Percentiles rank a stretch among this genome's conserved stretches.
These are phyloP conservation scores for Vulpes ferrilata DNA, from an alignment of 2,113 vertebrate genomes.

Conservation along the genomic window DNA sequence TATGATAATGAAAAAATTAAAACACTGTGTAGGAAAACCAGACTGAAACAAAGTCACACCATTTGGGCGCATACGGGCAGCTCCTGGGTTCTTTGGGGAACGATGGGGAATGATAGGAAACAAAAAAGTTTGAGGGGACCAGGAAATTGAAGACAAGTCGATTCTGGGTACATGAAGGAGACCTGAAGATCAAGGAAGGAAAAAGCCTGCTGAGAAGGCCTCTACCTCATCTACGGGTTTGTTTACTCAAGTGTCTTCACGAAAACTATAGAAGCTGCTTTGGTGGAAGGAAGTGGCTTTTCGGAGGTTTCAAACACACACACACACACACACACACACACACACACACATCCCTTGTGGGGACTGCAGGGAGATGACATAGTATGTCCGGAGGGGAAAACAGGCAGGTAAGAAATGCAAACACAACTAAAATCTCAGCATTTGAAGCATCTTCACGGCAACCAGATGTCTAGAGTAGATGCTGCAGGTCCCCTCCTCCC, in stretches of 20 bases:
- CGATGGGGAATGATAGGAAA: not conserved
- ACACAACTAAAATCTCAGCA: not conserved
- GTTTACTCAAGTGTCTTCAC: not conserved
- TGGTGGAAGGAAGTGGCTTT: not conserved
- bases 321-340: not conserved
- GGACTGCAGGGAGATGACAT: not conserved
- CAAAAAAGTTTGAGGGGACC: not conserved
- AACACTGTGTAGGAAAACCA: not conserved
- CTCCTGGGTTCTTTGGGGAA: not conserved
- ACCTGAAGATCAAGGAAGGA: not conserved
- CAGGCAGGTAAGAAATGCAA: not conserved
- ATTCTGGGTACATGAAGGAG: not conserved
- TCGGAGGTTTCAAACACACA: not conserved
- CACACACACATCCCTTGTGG: too few relatives aligned
- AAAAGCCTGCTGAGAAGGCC: not conserved
- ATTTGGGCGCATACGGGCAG: not conserved
- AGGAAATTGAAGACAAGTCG: not conserved
- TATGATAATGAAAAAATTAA: not conserved
- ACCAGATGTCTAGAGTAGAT: not conserved
- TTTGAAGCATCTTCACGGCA: not conserved
- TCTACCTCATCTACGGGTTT: not conserved
- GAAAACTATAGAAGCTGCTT: not conserved
- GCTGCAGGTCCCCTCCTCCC: not conserved
- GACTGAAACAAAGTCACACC: not conserved
- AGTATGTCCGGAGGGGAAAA: not conserved